Conservation (phyloP, 1,140 invertebrate genomes). For the Andricus grossulariae region DNA sequence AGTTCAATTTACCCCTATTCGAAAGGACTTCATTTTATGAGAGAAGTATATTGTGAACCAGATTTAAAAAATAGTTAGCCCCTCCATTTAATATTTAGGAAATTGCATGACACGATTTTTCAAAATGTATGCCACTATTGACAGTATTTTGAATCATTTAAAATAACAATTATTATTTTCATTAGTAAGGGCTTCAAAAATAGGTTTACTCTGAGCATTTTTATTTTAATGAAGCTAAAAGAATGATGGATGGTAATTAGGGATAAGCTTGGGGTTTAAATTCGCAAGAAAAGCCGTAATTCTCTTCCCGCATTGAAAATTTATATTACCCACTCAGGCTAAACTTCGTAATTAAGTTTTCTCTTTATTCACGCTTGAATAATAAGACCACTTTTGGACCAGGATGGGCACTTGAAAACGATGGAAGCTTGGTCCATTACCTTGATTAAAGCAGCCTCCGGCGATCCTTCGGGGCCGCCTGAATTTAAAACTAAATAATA, state of each 20-base stretch:
- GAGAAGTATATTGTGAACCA: too few species aligned
- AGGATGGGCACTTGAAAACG: neutral
- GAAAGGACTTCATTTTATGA: too few species aligned
- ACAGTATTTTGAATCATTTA: neutral
- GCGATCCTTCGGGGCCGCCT: neutral
- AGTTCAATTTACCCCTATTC: neutral
- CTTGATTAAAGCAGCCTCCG: constrained; percentile 1
- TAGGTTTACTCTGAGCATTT: neutral
- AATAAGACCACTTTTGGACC: neutral
- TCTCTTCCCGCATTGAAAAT: constrained; percentile 12
- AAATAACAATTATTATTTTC: neutral
- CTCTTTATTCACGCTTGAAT: constrained; percentile 17
- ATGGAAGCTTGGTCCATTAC: constrained; percentile 2
- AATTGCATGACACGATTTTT: neutral
- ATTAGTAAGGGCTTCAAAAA: neutral
- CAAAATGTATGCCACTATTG: too few species aligned
- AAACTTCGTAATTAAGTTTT: constrained; percentile 25
- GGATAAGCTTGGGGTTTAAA: neutral
- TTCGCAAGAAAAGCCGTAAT: constrained; percentile 3
- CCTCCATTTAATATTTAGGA: neutral
- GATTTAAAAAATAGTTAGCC: too few species aligned
- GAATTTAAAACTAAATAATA: neutral
- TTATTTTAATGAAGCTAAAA: too few species aligned
- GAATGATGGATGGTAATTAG: neutral
- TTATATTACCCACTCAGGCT: constrained; percentile 2